A percentile compares a stretch with the other conserved stretches of the same genome.
Evolutionary conservation across 2,888 invertebrate genomes (phyloP).

Genomic region (Cephonodes hylas): DNA sequence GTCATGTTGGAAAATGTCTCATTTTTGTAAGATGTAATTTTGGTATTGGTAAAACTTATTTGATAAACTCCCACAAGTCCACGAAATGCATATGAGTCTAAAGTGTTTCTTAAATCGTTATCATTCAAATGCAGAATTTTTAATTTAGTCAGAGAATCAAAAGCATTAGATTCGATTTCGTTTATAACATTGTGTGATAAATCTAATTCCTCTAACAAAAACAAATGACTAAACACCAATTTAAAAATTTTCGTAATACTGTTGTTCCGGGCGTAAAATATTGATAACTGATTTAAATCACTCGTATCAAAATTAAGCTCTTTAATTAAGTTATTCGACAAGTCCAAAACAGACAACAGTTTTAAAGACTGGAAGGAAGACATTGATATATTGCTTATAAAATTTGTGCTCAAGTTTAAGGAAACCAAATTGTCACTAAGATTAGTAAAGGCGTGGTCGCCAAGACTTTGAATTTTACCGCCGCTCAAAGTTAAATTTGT

Average conservation of each 20-base stretch:
- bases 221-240: conserved; percentile 15
- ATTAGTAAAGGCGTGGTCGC: conserved; percentile 1
- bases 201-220: conserved; percentile 11
- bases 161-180: conserved; percentile 19
- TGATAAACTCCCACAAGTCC: conserved; percentile 13
- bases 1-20: conserved; percentile 19
- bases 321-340: conserved; percentile 15
- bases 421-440: conserved; percentile 1
- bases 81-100: conserved; percentile 17
- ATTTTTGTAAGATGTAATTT: conserved; percentile 16
- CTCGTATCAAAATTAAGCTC: conserved; percentile 10
- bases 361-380: conserved; percentile 13
- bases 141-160: conserved; percentile 16
- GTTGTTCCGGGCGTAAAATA: conserved; percentile 15
- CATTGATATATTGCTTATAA: conserved; percentile 13
- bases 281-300: conserved; percentile 8
- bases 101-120: conserved; percentile 16
- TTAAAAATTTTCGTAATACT: conserved; percentile 14
- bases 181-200: conserved; percentile 17
- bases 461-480: conserved; percentile 11
- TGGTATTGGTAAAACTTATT: conserved; percentile 17
- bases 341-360: conserved; percentile 13
- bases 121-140: conserved; percentile 18
- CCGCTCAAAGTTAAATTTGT: conserved; percentile 12
- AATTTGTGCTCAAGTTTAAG: conserved; percentile 17